phyloP scores from a whole-genome alignment of 2,797 vertebrate species.

The Mormyrus hasselquistii region DNA sequence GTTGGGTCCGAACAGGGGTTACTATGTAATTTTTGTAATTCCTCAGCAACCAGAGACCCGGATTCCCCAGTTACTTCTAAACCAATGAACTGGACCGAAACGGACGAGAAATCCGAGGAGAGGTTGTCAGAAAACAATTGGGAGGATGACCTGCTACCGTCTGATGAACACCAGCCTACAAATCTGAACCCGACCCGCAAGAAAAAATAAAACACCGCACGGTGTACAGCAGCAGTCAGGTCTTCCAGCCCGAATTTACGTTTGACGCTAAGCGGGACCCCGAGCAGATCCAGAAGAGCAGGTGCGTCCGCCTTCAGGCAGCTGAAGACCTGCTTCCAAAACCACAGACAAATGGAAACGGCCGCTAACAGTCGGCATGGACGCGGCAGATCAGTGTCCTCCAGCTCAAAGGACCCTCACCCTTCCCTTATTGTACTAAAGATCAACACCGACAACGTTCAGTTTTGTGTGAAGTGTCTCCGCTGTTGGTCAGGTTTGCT shows the following conservation, averaged over 20 bases:
- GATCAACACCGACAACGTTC: conserved; percentile 61
- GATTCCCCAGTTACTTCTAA: conserved; percentile 73
- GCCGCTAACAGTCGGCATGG: conserved; percentile 76
- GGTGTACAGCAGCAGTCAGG: conserved; percentile 82
- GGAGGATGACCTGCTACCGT: conserved; percentile 40
- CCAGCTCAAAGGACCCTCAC: conserved; percentile 77
- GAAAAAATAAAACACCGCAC: conserved; percentile 67
- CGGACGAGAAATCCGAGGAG: conserved; percentile 43
- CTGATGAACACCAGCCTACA: conserved; percentile 37
- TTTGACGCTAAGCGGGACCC: conserved; percentile 82
- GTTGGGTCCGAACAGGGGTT: conserved; percentile 44
- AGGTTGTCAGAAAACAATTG: conserved; percentile 48
- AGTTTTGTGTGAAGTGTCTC: conserved; percentile 69
- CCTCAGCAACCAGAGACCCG: conserved; percentile 65
- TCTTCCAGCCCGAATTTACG: conserved; percentile 88
- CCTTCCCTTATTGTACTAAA: conserved; percentile 85
- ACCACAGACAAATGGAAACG: conserved; percentile 85
- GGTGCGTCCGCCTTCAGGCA: conserved; percentile 62
- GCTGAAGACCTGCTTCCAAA: conserved; percentile 89
- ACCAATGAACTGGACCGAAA: conserved; percentile 53
- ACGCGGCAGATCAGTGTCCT: conserved; percentile 69
- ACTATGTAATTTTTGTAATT: conserved; percentile 28
- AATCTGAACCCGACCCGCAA: conserved; percentile 55
- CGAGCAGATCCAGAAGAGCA: conserved; percentile 71
- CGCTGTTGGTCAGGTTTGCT: conserved; percentile 56